phyloP scores from a whole-genome alignment of 2,797 vertebrate species.

The Geotrypetes seraphini region DNA sequence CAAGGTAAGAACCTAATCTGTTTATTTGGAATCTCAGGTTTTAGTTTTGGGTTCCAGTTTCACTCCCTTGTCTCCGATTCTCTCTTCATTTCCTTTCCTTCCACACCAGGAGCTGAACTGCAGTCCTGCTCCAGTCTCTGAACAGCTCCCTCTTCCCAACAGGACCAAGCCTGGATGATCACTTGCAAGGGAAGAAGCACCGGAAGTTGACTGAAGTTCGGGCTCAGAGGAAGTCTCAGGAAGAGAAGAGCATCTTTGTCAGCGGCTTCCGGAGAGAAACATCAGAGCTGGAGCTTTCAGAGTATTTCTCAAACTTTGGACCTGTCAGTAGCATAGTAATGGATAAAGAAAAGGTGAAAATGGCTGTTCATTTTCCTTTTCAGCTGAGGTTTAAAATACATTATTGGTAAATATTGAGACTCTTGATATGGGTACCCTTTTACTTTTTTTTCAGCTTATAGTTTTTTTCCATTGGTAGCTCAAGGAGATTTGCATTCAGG shows the following conservation, averaged over 20 bases:
- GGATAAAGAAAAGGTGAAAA: constrained; percentile 82
- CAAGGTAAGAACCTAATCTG: too few species aligned
- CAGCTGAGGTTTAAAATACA: too few species aligned
- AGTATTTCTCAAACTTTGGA: constrained; percentile 72
- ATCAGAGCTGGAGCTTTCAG: constrained; percentile 48
- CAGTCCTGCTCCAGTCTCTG: too few species aligned
- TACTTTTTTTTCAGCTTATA: too few species aligned
- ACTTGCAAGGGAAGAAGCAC: constrained; percentile 75
- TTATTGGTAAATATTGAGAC: too few species aligned
- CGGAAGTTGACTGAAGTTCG: constrained; percentile 58
- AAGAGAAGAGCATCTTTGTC: constrained; percentile 77
- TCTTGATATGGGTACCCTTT: too few species aligned
- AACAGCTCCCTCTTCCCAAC: background rate
- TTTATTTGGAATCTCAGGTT: too few species aligned
- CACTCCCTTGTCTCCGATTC: background rate
- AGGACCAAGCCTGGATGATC: constrained; percentile 71
- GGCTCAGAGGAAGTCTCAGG: constrained; percentile 59
- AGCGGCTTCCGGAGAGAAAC: constrained; percentile 67
- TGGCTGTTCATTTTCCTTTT: background rate
- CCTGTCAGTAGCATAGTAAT: constrained; percentile 68
- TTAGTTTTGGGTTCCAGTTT: too few species aligned
- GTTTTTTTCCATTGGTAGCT: too few species aligned
- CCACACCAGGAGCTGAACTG: too few species aligned
- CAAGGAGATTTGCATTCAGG: too few species aligned
- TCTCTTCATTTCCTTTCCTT: background rate